Evolutionary conservation across 2,888 invertebrate genomes (phyloP), one percentile per base, ranked within the genome.

Genomic region (Masnerella sp.): DNA sequence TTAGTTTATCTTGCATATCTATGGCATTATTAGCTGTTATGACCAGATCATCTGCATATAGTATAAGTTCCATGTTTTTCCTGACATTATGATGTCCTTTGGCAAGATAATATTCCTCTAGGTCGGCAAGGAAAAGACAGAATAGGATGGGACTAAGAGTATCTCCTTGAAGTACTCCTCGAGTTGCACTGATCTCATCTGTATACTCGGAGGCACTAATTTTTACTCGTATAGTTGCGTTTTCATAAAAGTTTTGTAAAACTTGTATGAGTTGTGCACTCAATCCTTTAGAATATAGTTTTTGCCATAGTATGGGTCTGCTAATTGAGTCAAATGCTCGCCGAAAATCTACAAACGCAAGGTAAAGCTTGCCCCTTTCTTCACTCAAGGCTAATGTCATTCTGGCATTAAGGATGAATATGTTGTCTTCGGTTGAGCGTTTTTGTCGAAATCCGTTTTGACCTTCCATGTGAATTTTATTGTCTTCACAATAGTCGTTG

Each of bases 401-500:
- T n/a, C 51, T 62, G 1, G 76, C 20, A 0, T 51, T 45, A 0
- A 82, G 64, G 0, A 72, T 65, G 43, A 81, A 81, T 0, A 80
- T 68, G 38, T 79, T 78, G 32, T 81, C 80, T 11, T 72, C 52
- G 1, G 74, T 77, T 1, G 74, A 64, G 28, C 74, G 32, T 1
- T 65, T 49, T 12, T 22, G 45, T 43, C 77, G 58, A 25, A 79
- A 81, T 1, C 78, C 80, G 0, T 74, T 67, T 69, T 80, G 82
- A 14, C 67, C 68, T 34, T 81, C 79, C 0, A 77, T 77, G 7
- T 80, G 59, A 9, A 75, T 76, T 0, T 75, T 34, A 3, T 74
- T 47, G 0, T 28, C 14, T 30, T 79, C 76, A 8, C 11, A 5
- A 5, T 8, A 43, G n/a, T 20, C 7, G 5, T 20, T 30, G 5